Conservation (phyloP, 2,113 vertebrate genomes). For the Puma concolor region DNA sequence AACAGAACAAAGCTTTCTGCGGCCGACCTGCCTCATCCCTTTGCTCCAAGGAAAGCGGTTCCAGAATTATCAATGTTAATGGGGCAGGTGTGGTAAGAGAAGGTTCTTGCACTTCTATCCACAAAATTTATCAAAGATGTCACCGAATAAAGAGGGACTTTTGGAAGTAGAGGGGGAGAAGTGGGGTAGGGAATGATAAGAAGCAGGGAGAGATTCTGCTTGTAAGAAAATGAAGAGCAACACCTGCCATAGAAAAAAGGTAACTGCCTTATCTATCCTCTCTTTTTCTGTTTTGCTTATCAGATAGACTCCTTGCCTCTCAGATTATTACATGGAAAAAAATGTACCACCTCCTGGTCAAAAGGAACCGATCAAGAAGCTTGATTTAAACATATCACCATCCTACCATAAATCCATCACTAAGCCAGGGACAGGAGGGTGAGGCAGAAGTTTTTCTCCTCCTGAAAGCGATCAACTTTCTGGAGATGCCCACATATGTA, state of each 20-base stretch:
- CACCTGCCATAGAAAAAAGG: not conserved
- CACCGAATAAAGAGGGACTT: not conserved
- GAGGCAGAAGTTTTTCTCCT: not conserved
- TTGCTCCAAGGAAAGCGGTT: not conserved
- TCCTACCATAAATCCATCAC: not conserved
- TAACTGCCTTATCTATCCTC: not conserved
- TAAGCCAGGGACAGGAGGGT: not conserved
- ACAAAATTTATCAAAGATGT: not conserved
- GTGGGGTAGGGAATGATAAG: not conserved
- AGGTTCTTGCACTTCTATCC: not conserved
- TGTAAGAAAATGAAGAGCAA: conserved; percentile 11
- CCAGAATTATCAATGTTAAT: not conserved
- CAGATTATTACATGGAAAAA: not conserved
- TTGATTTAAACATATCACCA: not conserved
- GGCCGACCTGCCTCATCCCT: not conserved
- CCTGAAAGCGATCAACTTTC: not conserved
- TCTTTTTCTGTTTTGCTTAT: not conserved
- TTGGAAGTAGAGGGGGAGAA: not conserved
- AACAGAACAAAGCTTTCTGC: not conserved
- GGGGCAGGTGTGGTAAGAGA: not conserved
- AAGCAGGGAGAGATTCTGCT: not conserved
- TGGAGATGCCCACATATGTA: not conserved
- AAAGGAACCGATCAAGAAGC: not conserved
- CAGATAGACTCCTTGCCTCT: not conserved
- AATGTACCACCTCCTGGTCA: not conserved